These are phyloP conservation scores for Onychostruthus taczanowskii DNA, from an alignment of 2,113 vertebrate genomes.

Conservation along the genomic window DNA sequence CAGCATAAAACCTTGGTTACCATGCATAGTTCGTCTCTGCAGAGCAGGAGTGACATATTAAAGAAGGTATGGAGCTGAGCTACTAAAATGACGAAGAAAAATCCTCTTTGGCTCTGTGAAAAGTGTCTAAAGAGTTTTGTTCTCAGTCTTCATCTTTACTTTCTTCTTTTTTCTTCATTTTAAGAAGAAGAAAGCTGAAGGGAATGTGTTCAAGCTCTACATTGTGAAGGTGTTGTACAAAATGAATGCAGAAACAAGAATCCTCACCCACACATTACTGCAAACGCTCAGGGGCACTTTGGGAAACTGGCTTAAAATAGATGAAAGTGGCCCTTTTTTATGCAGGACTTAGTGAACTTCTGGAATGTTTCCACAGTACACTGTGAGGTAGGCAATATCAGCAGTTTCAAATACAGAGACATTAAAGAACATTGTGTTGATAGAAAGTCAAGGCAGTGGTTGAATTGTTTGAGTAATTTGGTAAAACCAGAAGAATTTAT, in stretches of 20 bases:
- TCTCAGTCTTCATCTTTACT: not conserved
- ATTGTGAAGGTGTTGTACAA: not conserved
- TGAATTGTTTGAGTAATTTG: not conserved
- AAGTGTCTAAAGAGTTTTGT: not conserved
- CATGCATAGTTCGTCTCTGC: not conserved
- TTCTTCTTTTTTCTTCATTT: not conserved
- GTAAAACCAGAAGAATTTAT: not conserved
- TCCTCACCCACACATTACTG: not conserved
- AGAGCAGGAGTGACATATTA: not conserved
- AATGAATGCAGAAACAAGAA: not conserved
- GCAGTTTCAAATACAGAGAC: not conserved
- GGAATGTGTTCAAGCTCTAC: not conserved
- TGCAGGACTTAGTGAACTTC: not conserved
- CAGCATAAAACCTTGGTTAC: not conserved
- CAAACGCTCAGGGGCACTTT: not conserved
- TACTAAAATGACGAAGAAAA: not conserved
- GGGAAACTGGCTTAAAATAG: not conserved
- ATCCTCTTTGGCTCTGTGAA: not conserved
- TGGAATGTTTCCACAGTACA: not conserved
- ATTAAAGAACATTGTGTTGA: not conserved
- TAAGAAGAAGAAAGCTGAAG: not conserved
- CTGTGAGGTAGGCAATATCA: not conserved
- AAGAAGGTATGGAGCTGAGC: rapidly evolving
- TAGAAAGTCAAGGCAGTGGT: not conserved
- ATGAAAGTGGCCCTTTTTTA: not conserved